These are phyloP conservation scores for Dendrolimus punctatus DNA, from an alignment of 1,140 invertebrate genomes.

Conservation along the genomic window DNA sequence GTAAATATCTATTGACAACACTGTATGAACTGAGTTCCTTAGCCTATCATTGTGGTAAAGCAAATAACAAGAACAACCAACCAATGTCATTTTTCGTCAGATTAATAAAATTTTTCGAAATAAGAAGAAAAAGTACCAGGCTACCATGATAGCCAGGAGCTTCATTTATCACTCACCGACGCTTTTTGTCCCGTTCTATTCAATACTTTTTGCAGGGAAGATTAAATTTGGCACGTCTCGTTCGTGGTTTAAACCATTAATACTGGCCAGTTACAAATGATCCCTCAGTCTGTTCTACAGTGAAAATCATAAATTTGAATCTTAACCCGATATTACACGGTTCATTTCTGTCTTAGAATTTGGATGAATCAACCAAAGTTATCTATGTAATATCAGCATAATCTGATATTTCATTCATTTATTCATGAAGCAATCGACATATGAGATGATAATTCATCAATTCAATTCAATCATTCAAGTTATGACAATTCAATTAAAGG, in stretches of 20 bases:
- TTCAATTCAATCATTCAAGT: no score
- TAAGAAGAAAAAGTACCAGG: conserved; percentile 25
- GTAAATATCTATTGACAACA: no score
- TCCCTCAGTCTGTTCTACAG: conserved; percentile 3
- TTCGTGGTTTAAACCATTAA: conserved; percentile 55
- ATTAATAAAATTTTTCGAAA: background rate
- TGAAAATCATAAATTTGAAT: no score
- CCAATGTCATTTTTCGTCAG: background rate
- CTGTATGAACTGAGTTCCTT: background rate
- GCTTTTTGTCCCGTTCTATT: conserved; percentile 58
- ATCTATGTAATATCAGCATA: no score
- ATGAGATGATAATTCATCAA: no score
- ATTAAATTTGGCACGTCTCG: conserved; percentile 60
- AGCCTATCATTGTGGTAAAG: no score
- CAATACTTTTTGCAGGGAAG: conserved; percentile 63
- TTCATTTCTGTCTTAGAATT: no score
- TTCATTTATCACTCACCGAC: conserved; percentile 55
- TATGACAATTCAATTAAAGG: no score
- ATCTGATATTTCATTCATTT: no score
- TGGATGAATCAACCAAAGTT: no score
- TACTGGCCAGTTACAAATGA: conserved; percentile 36
- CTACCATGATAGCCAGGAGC: conserved; percentile 36
- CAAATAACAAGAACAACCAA: background rate
- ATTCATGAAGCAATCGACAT: no score
- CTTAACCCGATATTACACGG: no score